Percentiles rank a stretch among this genome's conserved stretches.
Conservation (phyloP, 2,797 vertebrate species). For the Aulostomus chinensis region DNA sequence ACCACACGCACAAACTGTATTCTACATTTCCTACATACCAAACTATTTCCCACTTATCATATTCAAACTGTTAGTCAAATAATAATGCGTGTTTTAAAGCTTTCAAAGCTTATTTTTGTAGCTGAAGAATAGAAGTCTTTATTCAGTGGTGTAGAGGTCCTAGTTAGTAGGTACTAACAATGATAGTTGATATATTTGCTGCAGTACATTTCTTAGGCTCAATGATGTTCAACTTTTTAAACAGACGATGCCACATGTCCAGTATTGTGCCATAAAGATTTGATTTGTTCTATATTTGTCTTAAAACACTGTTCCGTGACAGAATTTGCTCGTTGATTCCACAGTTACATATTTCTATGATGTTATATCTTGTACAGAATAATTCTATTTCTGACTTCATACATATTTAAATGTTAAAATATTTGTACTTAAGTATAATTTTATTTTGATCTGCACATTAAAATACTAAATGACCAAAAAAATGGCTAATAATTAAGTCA, state of each 20-base stretch:
- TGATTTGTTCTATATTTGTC: conserved; percentile 34
- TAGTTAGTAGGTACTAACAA: conserved; percentile 28
- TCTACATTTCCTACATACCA: not conserved
- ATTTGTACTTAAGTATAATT: conserved; percentile 49
- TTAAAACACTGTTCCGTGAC: conserved; percentile 33
- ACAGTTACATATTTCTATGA: conserved; percentile 27
- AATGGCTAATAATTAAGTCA: not conserved
- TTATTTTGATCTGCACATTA: conserved; percentile 38
- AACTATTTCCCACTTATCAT: not conserved
- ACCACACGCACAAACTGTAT: conserved; percentile 3
- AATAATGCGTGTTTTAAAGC: conserved; percentile 21
- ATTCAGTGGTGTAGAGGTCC: conserved; percentile 34
- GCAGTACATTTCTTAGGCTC: conserved; percentile 28
- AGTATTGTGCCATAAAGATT: conserved; percentile 38
- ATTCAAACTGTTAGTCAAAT: not conserved
- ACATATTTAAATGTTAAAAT: conserved; percentile 56
- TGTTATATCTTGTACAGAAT: conserved; percentile 17
- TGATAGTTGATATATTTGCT: conserved; percentile 31
- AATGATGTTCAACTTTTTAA: conserved; percentile 36
- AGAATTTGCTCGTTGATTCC: conserved; percentile 15
- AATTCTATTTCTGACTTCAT: conserved; percentile 33
- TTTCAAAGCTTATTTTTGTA: conserved; percentile 49
- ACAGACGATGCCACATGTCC: conserved; percentile 33
- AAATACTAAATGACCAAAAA: conserved; percentile 33
- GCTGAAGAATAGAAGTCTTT: conserved; percentile 47